Percentiles rank a stretch among this genome's conserved stretches.
Evolutionary conservation across 2,113 vertebrate genomes (phyloP).

Genomic region (Pan troglodytes): NHGRI_mPanTro3-v2.1_pri NC_072411.2:49660001-49660500

Average conservation of each 20-base stretch:
- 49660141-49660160: slow-evolving; percentile 73
- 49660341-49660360: slow-evolving; percentile 3
- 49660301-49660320: background rate
- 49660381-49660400: background rate
- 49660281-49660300: background rate
- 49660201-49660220: slow-evolving; percentile 63
- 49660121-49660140: slow-evolving; percentile 70
- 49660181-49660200: slow-evolving; percentile 57
- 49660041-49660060: slow-evolving; percentile 73
- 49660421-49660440: slow-evolving; percentile 10
- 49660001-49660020: slow-evolving; percentile 74
- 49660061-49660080: slow-evolving; percentile 73
- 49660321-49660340: background rate
- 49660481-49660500: background rate
- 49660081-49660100: slow-evolving; percentile 74
- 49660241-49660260: slow-evolving; percentile 30
- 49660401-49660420: background rate
- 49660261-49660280: background rate
- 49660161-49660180: slow-evolving; percentile 66
- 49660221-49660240: slow-evolving; percentile 21
- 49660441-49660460: slow-evolving; percentile 44
- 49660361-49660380: background rate
- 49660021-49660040: slow-evolving; percentile 69
- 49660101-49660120: slow-evolving; percentile 74
- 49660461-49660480: background rate